These are phyloP conservation scores for Oenanthe oenanthe DNA, from an alignment of 2,113 vertebrate genomes.

Conservation along the genomic window DNA sequence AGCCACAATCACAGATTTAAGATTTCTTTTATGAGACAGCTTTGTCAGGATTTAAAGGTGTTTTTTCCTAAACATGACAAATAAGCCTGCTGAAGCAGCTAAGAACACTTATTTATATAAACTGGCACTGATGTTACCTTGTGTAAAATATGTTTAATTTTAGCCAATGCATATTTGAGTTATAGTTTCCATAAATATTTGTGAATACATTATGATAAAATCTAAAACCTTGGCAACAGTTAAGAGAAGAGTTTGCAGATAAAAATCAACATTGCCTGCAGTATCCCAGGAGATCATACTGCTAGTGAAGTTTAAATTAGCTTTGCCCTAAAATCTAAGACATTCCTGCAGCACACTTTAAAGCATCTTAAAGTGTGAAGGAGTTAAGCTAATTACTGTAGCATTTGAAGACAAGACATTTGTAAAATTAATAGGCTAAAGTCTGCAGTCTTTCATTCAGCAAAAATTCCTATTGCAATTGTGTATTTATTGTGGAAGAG, in stretches of 20 bases:
- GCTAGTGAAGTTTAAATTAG: slow-evolving; percentile 72
- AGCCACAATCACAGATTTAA: background rate
- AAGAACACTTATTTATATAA: slow-evolving; percentile 22
- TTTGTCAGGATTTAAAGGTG: slow-evolving; percentile 30
- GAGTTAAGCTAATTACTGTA: slow-evolving; percentile 69
- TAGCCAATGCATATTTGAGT: slow-evolving; percentile 49
- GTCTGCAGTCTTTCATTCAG: slow-evolving; percentile 43
- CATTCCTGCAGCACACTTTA: slow-evolving; percentile 65
- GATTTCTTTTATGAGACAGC: background rate
- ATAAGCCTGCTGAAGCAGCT: slow-evolving; percentile 17
- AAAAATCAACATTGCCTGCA: slow-evolving; percentile 73
- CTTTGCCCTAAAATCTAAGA: slow-evolving; percentile 66
- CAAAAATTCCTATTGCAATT: slow-evolving; percentile 7
- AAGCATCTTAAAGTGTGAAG: slow-evolving; percentile 65
- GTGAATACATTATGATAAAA: slow-evolving; percentile 71
- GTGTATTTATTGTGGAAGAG: background rate
- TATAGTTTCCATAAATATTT: slow-evolving; percentile 67
- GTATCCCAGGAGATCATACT: slow-evolving; percentile 63
- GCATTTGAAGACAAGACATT: slow-evolving; percentile 61
- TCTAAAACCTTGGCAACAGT: slow-evolving; percentile 67
- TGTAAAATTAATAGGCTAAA: slow-evolving; percentile 60
- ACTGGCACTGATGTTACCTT: slow-evolving; percentile 9
- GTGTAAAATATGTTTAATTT: slow-evolving; percentile 54
- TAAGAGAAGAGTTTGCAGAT: slow-evolving; percentile 59
- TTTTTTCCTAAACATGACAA: background rate